These are phyloP conservation scores for Plecotus auritus DNA, from an alignment of 2,113 vertebrate species.

Conservation along the genomic window DNA sequence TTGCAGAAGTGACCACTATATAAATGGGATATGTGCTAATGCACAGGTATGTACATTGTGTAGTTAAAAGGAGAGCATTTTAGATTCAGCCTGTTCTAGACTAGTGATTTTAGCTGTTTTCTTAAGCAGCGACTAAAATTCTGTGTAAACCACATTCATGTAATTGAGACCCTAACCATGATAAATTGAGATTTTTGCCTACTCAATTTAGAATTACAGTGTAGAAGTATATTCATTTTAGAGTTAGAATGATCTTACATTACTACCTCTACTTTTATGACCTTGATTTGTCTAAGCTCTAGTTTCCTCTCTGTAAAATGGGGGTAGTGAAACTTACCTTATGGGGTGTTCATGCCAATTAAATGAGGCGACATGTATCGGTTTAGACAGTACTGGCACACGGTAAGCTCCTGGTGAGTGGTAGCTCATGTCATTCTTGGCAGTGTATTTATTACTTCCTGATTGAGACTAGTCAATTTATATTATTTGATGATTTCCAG, in stretches of 20 bases:
- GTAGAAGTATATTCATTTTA: neutral
- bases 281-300: neutral
- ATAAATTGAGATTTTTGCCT: neutral
- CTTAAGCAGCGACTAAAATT: neutral
- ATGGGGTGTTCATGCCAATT: neutral
- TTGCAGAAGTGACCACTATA: neutral
- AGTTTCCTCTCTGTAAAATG: constrained; percentile 12
- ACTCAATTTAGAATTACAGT: neutral
- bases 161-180: neutral
- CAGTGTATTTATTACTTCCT: neutral
- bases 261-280: neutral
- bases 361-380: accelerated
- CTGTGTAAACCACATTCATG: neutral
- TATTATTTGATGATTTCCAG: neutral
- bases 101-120: neutral
- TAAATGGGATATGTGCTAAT: neutral
- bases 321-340: neutral
- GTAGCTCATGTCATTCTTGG: neutral
- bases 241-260: neutral
- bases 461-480: neutral
- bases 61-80: neutral
- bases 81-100: neutral
- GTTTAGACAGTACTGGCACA: neutral
- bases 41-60: neutral
- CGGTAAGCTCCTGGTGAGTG: accelerated